Evolutionary conservation across 2,797 vertebrate genomes (phyloP).

Genomic region (Squalus acanthias): DNA sequence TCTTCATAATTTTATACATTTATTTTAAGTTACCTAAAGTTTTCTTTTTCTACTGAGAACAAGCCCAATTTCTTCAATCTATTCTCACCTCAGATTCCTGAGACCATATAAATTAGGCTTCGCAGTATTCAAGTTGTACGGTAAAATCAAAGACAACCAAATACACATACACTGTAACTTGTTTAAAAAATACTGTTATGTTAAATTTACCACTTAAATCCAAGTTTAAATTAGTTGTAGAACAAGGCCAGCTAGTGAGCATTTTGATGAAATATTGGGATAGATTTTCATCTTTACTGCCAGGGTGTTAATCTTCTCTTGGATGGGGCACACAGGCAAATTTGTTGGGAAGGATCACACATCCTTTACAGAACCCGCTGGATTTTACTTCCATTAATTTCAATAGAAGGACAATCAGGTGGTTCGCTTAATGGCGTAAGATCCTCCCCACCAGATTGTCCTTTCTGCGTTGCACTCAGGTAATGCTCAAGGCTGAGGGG

Average conservation of each 20-base stretch:
- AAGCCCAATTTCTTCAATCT: neutral
- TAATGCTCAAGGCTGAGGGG: neutral
- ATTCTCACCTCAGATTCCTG: neutral
- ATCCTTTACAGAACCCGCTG: neutral
- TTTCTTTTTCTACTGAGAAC: neutral
- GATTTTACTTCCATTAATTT: neutral
- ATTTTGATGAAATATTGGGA: neutral
- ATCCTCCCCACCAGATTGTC: neutral
- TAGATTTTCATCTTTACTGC: neutral
- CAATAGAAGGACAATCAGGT: neutral
- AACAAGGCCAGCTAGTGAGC: neutral
- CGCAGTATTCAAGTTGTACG: neutral
- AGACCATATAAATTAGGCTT: neutral
- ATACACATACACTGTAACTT: neutral
- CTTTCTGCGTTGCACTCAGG: neutral
- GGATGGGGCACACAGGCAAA: neutral
- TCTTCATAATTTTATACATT: neutral
- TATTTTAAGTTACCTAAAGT: neutral
- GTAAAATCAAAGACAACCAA: neutral
- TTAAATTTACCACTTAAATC: neutral
- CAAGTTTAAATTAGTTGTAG: neutral
- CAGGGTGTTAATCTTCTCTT: neutral
- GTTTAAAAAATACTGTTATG: neutral
- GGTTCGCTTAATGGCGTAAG: neutral
- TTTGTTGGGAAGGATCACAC: neutral